Conservation (phyloP, 1,140 invertebrate genomes). For the Eueides isabella region DNA sequence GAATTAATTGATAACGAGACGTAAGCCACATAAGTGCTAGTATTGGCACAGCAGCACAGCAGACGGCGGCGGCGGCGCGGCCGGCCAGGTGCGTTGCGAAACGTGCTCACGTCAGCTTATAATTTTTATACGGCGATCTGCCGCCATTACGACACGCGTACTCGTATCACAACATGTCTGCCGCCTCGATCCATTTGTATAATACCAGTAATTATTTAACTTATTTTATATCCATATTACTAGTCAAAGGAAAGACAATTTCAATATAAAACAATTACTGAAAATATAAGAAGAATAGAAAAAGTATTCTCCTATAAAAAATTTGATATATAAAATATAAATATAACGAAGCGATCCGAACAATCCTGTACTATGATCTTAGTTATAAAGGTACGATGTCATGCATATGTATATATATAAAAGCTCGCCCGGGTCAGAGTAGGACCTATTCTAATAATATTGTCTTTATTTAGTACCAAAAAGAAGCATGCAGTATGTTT, state of each 20-base stretch:
- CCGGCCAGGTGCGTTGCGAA: conserved; percentile 60
- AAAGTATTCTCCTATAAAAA: neutral
- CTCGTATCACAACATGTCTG: conserved; percentile 55
- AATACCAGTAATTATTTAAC: neutral
- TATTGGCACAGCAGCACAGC: conserved; percentile 19
- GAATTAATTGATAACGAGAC: conserved; percentile 20
- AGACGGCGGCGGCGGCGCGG: conserved; percentile 27
- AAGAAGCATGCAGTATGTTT: neutral
- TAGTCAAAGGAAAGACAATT: neutral
- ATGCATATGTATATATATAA: too few species aligned
- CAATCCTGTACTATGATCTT: conserved; percentile 1
- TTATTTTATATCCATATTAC: neutral
- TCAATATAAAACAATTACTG: neutral
- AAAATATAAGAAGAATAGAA: neutral
- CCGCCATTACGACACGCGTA: conserved; percentile 65
- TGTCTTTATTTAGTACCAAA: neutral
- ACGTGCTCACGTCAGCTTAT: conserved; percentile 60
- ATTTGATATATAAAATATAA: neutral
- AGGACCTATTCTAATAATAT: neutral
- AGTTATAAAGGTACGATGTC: neutral
- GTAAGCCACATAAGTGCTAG: conserved; percentile 10
- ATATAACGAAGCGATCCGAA: neutral
- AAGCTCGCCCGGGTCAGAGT: neutral
- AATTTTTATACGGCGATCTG: conserved; percentile 65
- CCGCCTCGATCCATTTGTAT: conserved; percentile 22